Conservation (phyloP, 2,888 invertebrate genomes). For the Dynastes hyllus region DNA sequence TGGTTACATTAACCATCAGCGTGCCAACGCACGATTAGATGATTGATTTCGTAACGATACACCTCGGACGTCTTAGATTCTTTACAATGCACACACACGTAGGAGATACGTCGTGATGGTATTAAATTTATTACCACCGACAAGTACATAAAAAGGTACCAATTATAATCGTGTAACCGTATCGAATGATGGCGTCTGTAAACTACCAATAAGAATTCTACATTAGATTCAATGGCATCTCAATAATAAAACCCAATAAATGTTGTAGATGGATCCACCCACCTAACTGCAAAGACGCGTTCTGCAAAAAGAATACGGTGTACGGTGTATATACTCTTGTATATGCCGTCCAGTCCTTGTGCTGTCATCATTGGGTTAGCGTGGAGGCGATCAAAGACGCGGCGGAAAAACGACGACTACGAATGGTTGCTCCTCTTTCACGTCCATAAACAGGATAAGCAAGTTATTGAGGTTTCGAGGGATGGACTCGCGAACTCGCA, state of each 20-base stretch:
- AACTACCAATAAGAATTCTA: slow-evolving; percentile 59
- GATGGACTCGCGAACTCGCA: slow-evolving; percentile 55
- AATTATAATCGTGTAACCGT: slow-evolving; percentile 53
- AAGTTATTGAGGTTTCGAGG: slow-evolving; percentile 54
- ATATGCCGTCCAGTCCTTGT: slow-evolving; percentile 47
- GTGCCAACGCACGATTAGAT: slow-evolving; percentile 48
- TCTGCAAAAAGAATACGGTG: slow-evolving; percentile 50
- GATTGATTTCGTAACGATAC: slow-evolving; percentile 53
- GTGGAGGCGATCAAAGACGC: slow-evolving; percentile 33
- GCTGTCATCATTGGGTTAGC: slow-evolving; percentile 48
- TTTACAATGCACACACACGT: slow-evolving; percentile 48
- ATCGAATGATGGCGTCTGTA: slow-evolving; percentile 58
- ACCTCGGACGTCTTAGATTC: slow-evolving; percentile 43
- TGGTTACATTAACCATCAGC: slow-evolving; percentile 37
- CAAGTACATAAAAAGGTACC: slow-evolving; percentile 53
- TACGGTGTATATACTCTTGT: slow-evolving; percentile 46
- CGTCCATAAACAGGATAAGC: slow-evolving; percentile 56
- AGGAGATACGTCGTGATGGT: slow-evolving; percentile 29
- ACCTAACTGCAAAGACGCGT: slow-evolving; percentile 58
- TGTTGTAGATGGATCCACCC: slow-evolving; percentile 57
- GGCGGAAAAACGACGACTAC: slow-evolving; percentile 26
- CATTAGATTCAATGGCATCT: slow-evolving; percentile 60
- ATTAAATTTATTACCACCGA: slow-evolving; percentile 53
- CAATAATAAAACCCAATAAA: slow-evolving; percentile 58
- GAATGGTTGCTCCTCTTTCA: slow-evolving; percentile 47